Base-by-base conservation (phyloP, 64 coral and sea anemone species). In the Orbicella faveolata region DNA sequence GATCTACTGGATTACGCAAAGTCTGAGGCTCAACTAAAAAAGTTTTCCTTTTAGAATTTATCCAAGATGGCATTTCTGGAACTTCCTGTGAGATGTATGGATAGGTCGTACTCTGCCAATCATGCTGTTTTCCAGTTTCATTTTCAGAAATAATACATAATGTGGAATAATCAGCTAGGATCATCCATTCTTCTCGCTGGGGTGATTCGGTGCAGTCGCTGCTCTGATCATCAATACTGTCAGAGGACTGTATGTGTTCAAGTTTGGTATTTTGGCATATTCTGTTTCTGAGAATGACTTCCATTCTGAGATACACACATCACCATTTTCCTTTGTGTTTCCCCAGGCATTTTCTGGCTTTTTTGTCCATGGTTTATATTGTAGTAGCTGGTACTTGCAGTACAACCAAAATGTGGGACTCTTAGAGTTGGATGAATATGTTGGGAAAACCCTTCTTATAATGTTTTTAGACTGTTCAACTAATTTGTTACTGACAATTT, bases 301-400 rank as follows among this genome's bases (percentile, higher is more conserved):
- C 89, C 89, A 95, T 16, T 88, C 26, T 75, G 41, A 77, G 88
- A 92, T 92, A 73, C 83, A 91, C 9, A 89, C 30, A 51, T 89
- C 86, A 95, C 92, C 59, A 85, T 34, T 85, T 20, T 81, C 61
- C 72, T 30, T 73, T 75, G 79, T 75, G 57, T 91, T 85, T 75
- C 35, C 77, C 94, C 89, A 95, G 78, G 89, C 94, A 95, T 95
- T 84, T 35, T 95, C 62, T 72, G 53, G 90, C 25, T 39, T 95
- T 66, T 62, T 79, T 53, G 63, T 84, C 89, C 94, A 95, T 17
- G 89, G 93, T 69, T 94, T 94, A 79, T 82, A 94, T 48, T 83
- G 87, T 48, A 91, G 61, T 21, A 95, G 61, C 51, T 95, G 89
- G 78, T 91, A 91, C 80, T 91, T 91, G 87, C 89, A 95, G 69